phyloP scores from a whole-genome alignment of 2,797 vertebrate genomes.

The Sebastes jordani region DNA sequence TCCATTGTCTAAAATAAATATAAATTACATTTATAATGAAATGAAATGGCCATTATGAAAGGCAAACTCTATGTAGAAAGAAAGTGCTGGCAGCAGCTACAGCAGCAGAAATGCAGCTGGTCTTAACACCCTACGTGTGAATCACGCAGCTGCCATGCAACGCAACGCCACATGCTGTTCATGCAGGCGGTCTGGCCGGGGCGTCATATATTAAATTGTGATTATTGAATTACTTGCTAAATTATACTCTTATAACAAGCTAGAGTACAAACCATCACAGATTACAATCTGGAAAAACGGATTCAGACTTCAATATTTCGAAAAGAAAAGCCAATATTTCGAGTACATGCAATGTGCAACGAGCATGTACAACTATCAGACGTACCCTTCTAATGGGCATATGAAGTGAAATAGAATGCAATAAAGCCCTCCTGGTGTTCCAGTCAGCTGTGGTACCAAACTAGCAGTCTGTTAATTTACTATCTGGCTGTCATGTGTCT shows the following conservation, averaged over 20 bases:
- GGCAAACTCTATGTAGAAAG: too few relatives aligned
- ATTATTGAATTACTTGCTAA: not conserved
- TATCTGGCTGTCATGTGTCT: not conserved
- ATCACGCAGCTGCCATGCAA: too few relatives aligned
- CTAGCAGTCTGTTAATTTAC: not conserved
- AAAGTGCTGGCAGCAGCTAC: too few relatives aligned
- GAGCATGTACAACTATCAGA: not conserved
- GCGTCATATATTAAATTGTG: not conserved
- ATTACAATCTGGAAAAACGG: not conserved
- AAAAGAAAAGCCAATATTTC: not conserved
- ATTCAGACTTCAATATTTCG: not conserved
- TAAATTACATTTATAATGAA: too few relatives aligned
- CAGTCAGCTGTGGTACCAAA: not conserved
- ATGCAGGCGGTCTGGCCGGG: too few relatives aligned
- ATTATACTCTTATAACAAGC: not conserved
- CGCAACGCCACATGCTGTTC: too few relatives aligned
- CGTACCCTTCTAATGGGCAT: not conserved
- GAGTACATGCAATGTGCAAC: not conserved
- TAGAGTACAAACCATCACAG: not conserved
- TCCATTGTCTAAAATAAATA: too few relatives aligned
- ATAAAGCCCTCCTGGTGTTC: not conserved
- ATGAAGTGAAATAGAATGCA: not conserved
- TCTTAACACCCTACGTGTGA: too few relatives aligned
- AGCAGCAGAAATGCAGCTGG: too few relatives aligned
- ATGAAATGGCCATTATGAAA: not conserved